phyloP scores from a whole-genome alignment of 2,888 invertebrate species.

The Zaprionus lineosus region DNA sequence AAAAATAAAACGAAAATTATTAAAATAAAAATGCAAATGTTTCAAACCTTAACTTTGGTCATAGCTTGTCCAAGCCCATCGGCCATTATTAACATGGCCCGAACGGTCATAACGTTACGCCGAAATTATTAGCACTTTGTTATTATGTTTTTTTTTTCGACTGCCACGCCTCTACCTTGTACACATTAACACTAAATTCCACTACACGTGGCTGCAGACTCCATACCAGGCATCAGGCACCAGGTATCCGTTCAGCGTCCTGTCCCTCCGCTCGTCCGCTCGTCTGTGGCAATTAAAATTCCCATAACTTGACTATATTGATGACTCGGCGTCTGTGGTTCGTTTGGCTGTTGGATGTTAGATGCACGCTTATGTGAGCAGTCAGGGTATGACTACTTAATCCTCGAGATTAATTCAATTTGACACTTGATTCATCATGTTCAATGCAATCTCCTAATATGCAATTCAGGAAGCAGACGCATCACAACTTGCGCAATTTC shows the following conservation, averaged over 20 bases:
- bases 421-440: conserved; percentile 14
- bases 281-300: no score
- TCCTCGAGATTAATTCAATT: conserved; percentile 15
- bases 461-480: conserved; percentile 37
- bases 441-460: background rate
- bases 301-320: no score
- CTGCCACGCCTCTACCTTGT: conserved; percentile 71
- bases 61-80: no score
- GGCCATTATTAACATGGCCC: no score
- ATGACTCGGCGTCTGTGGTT: no score
- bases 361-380: no score
- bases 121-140: conserved; percentile 74
- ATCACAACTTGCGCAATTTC: conserved; percentile 45
- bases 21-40: conserved; percentile 18
- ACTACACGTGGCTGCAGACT: no score
- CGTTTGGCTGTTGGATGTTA: no score
- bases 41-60: conserved; percentile 2
- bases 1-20: conserved; percentile 49
- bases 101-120: conserved; percentile 56
- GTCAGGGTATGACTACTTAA: no score
- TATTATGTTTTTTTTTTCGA: conserved; percentile 65
- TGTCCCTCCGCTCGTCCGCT: no score
- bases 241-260: no score
- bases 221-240: no score
- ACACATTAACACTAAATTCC: conserved; percentile 71